Percentiles rank a stretch among this genome's conserved stretches.
phyloP scores from a whole-genome alignment of 2,888 invertebrate genomes.

The Troides aeacus region DNA sequence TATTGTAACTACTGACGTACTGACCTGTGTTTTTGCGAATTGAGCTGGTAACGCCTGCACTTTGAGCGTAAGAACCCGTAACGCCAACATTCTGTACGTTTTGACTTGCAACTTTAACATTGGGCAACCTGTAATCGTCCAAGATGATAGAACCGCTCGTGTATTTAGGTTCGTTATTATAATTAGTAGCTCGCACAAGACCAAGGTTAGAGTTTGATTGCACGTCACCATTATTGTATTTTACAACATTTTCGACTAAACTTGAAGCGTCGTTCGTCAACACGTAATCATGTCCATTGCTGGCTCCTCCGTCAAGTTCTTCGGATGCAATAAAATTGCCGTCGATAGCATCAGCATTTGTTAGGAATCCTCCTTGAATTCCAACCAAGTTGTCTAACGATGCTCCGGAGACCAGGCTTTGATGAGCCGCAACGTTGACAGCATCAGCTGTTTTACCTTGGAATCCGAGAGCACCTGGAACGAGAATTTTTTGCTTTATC shows the following conservation, averaged over 20 bases:
- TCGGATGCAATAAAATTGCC: slow-evolving; percentile 68
- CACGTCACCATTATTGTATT: slow-evolving; percentile 41
- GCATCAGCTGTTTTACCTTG: slow-evolving; percentile 72
- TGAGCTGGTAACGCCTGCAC: slow-evolving; percentile 20
- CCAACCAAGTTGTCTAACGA: slow-evolving; percentile 69
- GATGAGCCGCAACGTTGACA: slow-evolving; percentile 72
- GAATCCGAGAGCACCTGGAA: slow-evolving; percentile 68
- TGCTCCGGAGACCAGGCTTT: slow-evolving; percentile 71
- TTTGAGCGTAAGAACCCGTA: slow-evolving; percentile 22
- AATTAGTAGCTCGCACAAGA: slow-evolving; percentile 60
- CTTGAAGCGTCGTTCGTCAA: slow-evolving; percentile 38
- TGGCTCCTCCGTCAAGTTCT: slow-evolving; percentile 50
- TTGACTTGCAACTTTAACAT: slow-evolving; percentile 14
- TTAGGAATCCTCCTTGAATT: slow-evolving; percentile 64
- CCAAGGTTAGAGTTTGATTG: slow-evolving; percentile 45
- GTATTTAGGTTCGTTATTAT: slow-evolving; percentile 51
- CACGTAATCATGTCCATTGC: slow-evolving; percentile 37
- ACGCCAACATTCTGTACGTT: slow-evolving; percentile 5
- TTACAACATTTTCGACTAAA: slow-evolving; percentile 32
- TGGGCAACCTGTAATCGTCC: slow-evolving; percentile 61
- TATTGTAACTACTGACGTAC: slow-evolving; percentile 32
- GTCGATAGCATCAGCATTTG: slow-evolving; percentile 56
- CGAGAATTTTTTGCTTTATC: not conserved
- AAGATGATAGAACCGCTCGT: slow-evolving; percentile 68
- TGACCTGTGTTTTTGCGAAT: slow-evolving; percentile 27